Evolutionary conservation across 2,797 vertebrate genomes (phyloP).

Genomic region (Pseudopleuronectes americanus): DNA sequence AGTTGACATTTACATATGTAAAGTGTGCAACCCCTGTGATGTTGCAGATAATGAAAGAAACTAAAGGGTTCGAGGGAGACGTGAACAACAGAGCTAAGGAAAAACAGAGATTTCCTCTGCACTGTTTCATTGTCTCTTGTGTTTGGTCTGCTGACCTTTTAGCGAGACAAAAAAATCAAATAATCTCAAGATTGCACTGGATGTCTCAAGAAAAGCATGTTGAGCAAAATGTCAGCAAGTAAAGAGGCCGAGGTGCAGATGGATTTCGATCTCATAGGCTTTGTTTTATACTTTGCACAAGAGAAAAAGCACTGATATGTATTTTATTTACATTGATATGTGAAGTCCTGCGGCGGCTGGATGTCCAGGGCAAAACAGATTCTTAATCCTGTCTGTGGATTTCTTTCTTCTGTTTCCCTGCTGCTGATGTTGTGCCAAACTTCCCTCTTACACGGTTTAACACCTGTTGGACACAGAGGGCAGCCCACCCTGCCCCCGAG

Average conservation of each 20-base stretch:
- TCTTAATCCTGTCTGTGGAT: conserved; percentile 8
- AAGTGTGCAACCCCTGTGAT: conserved; percentile 6
- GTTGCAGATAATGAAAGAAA: conserved; percentile 9
- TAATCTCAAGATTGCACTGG: conserved; percentile 24
- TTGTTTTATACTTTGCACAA: conserved; percentile 6
- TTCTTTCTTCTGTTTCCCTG: conserved; percentile 20
- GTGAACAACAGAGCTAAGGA: conserved; percentile 1
- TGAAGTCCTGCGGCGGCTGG: conserved; percentile 17
- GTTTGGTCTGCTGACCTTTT: conserved; percentile 56
- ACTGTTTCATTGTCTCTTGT: conserved; percentile 28
- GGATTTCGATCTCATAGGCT: conserved; percentile 27
- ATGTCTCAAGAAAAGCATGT: conserved; percentile 43
- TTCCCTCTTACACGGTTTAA: conserved; percentile 19
- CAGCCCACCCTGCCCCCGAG: conserved; percentile 16
- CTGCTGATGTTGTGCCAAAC: neutral
- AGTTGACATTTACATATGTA: conserved; percentile 39
- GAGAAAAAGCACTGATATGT: conserved; percentile 27
- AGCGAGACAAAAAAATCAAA: conserved; percentile 18
- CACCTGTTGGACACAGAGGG: conserved; percentile 45
- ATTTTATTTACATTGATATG: conserved; percentile 34
- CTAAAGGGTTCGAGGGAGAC: neutral
- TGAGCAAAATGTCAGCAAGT: conserved; percentile 42
- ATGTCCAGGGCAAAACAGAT: conserved; percentile 16
- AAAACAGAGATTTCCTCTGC: conserved; percentile 23
- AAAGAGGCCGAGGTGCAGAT: conserved; percentile 20